These are phyloP conservation scores for Pseudococcus jackbeardsleyi DNA, from an alignment of 2,888 invertebrate species.

Conservation along the genomic window DNA sequence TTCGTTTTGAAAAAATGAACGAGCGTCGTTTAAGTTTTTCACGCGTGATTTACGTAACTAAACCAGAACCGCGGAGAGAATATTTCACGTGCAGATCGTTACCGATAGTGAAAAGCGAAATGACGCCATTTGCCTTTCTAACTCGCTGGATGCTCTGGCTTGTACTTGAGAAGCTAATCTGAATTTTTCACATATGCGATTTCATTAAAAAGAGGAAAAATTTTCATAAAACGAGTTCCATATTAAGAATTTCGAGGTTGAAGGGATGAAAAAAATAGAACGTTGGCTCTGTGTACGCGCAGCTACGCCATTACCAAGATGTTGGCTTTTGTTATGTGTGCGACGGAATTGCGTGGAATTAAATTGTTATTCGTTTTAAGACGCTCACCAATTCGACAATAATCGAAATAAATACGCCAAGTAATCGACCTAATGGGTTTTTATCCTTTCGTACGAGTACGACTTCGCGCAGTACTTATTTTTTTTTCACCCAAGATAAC, in stretches of 20 bases:
- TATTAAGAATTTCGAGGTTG: conserved; percentile 4
- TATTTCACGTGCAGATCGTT: conserved; percentile 51
- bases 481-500: conserved; percentile 4
- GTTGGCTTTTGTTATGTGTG: conserved; percentile 30
- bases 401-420: conserved; percentile 40
- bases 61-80: conserved; percentile 26
- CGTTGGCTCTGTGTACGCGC: background rate
- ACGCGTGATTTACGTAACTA: conserved; percentile 54
- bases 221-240: conserved; percentile 5
- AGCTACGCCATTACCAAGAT: conserved; percentile 13
- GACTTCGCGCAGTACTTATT: background rate
- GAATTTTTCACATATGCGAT: conserved; percentile 30
- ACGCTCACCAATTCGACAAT: conserved; percentile 26
- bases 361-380: conserved; percentile 36
- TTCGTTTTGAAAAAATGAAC: background rate
- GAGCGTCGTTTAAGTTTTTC: conserved; percentile 49
- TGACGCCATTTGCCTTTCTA: conserved; percentile 25
- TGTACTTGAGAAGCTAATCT: background rate
- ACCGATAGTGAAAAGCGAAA: conserved; percentile 31
- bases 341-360: conserved; percentile 27
- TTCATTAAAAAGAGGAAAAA: conserved; percentile 3
- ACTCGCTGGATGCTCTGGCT: background rate
- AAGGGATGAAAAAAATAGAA: conserved; percentile 3
- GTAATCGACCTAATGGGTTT: conserved; percentile 31
- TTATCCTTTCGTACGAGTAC: conserved; percentile 32